These are phyloP conservation scores for Sterna hirundo DNA, from an alignment of 2,113 vertebrate genomes.

Conservation along the genomic window DNA sequence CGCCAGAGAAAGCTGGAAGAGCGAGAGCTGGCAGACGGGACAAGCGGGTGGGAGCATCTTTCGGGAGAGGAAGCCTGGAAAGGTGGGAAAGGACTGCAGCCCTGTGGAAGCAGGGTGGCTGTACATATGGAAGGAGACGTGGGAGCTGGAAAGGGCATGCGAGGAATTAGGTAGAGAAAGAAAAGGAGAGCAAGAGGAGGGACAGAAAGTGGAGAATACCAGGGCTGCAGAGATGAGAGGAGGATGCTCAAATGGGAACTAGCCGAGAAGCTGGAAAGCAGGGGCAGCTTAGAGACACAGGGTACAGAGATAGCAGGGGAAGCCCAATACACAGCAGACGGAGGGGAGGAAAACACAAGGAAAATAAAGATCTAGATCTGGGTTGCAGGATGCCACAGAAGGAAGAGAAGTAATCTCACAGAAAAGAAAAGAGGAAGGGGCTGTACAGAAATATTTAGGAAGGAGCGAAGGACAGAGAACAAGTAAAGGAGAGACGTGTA, in stretches of 20 bases:
- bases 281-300: neutral
- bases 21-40: neutral
- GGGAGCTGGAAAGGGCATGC: neutral
- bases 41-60: rapidly evolving
- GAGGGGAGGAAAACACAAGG: neutral
- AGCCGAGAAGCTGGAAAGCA: neutral
- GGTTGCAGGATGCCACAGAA: neutral
- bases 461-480: neutral
- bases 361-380: neutral
- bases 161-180: neutral
- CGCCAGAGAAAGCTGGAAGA: neutral
- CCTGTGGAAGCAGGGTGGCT: neutral
- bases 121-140: neutral
- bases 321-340: neutral
- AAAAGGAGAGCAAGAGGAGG: neutral
- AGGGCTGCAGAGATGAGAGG: neutral
- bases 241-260: neutral
- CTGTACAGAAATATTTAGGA: neutral
- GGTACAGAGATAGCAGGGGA: neutral
- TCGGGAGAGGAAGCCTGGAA: neutral
- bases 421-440: neutral
- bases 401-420: neutral
- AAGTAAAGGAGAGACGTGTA: neutral
- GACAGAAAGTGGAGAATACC: neutral
- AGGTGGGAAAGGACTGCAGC: neutral